phyloP scores from a whole-genome alignment of 2,888 invertebrate genomes.

The Epirrhoe tristata region DNA sequence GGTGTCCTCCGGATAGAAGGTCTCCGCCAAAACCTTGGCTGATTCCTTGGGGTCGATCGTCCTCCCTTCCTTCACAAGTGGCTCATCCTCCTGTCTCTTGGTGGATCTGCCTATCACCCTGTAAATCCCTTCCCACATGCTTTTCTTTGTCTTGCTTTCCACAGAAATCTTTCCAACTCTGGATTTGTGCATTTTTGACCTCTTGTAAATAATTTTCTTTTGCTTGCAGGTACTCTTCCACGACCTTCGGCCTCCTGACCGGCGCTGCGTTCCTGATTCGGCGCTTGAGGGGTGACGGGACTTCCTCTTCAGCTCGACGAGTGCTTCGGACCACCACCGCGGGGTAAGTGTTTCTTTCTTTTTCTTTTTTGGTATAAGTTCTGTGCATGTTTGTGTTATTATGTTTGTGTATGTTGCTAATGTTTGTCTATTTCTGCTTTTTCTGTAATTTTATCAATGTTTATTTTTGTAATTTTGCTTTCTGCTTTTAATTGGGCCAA shows the following conservation, averaged over 20 bases:
- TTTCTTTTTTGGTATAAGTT: not conserved
- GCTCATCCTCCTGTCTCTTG: conserved; percentile 8
- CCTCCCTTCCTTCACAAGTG: not conserved
- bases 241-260: not conserved
- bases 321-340: too few species aligned
- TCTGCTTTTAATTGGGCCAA: conserved; percentile 15
- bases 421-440: not conserved
- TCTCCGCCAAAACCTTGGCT: conserved; percentile 5
- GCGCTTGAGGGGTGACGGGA: too few species aligned
- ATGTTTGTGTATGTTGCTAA: not conserved
- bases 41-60: conserved; percentile 1
- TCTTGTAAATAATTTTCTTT: not conserved
- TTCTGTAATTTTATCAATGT: not conserved
- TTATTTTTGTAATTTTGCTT: not conserved
- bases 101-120: not conserved
- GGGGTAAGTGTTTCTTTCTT: not conserved
- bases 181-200: conserved; percentile 20
- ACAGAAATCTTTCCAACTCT: conserved; percentile 39
- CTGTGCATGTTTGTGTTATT: conserved; percentile 1
- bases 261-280: not conserved
- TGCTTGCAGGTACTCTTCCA: conserved; percentile 9
- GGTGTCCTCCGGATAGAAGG: conserved; percentile 28
- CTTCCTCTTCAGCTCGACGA: too few species aligned
- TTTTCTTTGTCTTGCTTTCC: conserved; percentile 17
- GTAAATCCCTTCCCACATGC: conserved; percentile 10